These are phyloP conservation scores for Pseudorectes ferrugineus DNA, from an alignment of 2,113 vertebrate genomes.

Conservation along the genomic window DNA sequence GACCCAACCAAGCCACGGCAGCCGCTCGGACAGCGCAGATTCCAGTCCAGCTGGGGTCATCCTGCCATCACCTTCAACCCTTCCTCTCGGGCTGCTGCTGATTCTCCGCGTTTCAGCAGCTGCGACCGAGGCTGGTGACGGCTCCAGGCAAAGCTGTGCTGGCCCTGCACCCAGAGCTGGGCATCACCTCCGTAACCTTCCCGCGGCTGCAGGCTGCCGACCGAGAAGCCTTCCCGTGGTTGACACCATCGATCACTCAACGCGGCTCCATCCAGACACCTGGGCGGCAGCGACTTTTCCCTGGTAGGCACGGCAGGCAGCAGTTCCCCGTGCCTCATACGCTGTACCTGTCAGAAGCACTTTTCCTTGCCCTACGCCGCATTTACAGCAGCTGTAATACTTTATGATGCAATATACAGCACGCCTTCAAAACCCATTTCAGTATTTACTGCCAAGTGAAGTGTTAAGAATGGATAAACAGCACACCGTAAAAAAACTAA, in stretches of 20 bases:
- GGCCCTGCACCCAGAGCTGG: neutral
- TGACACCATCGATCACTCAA: neutral
- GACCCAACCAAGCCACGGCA: neutral
- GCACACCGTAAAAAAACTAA: neutral
- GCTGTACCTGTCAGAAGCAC: neutral
- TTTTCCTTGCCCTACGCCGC: neutral
- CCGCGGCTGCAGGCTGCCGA: neutral
- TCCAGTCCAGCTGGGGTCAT: neutral
- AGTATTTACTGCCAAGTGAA: slow-evolving; percentile 1
- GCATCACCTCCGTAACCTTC: neutral
- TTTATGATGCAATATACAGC: slow-evolving; percentile 31
- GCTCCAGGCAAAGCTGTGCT: neutral
- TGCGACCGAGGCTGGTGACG: neutral
- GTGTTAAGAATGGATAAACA: slow-evolving; percentile 27
- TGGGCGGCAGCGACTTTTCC: neutral
- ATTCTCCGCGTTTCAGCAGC: neutral
- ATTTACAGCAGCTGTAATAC: neutral
- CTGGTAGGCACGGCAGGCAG: neutral
- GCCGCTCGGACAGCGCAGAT: neutral
- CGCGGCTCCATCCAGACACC: neutral
- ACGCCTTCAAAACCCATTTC: neutral
- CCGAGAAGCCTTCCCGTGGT: neutral
- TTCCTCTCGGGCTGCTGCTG: neutral
- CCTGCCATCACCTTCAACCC: neutral
- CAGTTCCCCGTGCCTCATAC: neutral